These are phyloP conservation scores for Pseudorasbora parva DNA, from an alignment of 2,113 vertebrate genomes.

Conservation along the genomic window DNA sequence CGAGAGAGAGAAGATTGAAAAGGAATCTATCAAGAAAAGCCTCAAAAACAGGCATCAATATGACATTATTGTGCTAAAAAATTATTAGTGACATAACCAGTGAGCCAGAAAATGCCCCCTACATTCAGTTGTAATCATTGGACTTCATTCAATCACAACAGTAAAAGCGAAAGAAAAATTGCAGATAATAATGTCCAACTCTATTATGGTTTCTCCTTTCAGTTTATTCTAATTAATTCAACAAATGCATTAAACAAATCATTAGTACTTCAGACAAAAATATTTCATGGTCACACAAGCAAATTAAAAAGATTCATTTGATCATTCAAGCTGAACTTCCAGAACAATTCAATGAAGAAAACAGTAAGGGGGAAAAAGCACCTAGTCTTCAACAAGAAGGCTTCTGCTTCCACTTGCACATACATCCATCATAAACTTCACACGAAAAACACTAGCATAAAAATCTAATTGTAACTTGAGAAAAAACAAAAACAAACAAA, in stretches of 20 bases:
- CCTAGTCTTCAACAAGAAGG: not conserved
- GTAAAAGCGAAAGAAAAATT: not conserved
- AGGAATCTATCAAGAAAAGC: too few species aligned
- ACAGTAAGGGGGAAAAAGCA: not conserved
- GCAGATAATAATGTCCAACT: not conserved
- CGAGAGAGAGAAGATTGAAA: too few species aligned
- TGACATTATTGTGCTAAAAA: not conserved
- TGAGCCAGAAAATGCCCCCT: not conserved
- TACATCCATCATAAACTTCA: constrained; percentile 15
- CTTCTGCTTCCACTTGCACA: constrained; percentile 8
- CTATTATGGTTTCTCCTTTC: not conserved
- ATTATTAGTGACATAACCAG: not conserved
- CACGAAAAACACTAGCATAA: constrained; percentile 24
- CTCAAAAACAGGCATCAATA: not conserved
- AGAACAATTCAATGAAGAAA: constrained; percentile 10
- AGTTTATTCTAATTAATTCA: not conserved
- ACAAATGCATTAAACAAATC: not conserved
- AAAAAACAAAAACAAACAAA: not conserved
- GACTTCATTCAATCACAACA: not conserved
- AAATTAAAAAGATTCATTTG: constrained; percentile 1
- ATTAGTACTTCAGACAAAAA: constrained; percentile 6
- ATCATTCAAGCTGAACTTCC: not conserved
- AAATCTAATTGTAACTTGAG: constrained; percentile 38
- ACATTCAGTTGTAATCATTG: not conserved
- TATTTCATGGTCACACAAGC: constrained; percentile 10